Conservation (phyloP, 2,888 invertebrate genomes). For the Scaptomyza polygonia region DNA sequence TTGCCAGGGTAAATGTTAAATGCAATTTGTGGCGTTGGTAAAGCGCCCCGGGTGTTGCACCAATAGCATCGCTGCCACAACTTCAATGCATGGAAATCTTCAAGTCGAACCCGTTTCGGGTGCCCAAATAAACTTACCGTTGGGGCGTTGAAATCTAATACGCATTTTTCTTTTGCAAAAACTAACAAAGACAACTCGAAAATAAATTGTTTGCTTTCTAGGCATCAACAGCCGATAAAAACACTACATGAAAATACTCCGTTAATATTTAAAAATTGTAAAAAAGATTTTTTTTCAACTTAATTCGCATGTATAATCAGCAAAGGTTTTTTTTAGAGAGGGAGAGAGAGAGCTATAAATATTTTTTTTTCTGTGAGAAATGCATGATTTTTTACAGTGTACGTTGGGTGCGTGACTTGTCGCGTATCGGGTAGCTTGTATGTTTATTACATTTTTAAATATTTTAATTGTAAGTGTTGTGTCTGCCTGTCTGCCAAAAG, state of each 20-base stretch:
- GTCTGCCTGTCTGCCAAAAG: slow-evolving; percentile 29
- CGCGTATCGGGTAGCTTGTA: slow-evolving; percentile 53
- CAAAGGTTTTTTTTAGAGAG: no score
- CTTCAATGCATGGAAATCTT: slow-evolving; percentile 10
- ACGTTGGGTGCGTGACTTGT: slow-evolving; percentile 42
- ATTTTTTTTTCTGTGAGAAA: no score
- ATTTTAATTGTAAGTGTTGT: slow-evolving; percentile 65
- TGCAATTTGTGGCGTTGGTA: slow-evolving; percentile 48
- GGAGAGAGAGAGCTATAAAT: no score
- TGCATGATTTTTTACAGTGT: slow-evolving; percentile 8
- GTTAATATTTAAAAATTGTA: no score
- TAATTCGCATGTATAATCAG: no score
- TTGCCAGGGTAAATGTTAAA: slow-evolving; percentile 9
- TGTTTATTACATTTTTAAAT: slow-evolving; percentile 51
- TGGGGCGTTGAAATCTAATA: slow-evolving; percentile 69
- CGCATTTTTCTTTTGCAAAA: slow-evolving; percentile 49
- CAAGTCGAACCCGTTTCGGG: slow-evolving; percentile 57
- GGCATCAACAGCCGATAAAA: slow-evolving; percentile 10
- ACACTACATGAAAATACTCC: background rate
- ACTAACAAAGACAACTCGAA: slow-evolving; percentile 4
- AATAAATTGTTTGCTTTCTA: slow-evolving; percentile 61
- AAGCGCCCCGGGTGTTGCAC: slow-evolving; percentile 66
- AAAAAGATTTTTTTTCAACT: no score
- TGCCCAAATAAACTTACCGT: slow-evolving; percentile 33
- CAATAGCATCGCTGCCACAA: slow-evolving; percentile 38